phyloP scores from a whole-genome alignment of 2,888 invertebrate genomes.

The Ommatoiulus sabulosus region DNA sequence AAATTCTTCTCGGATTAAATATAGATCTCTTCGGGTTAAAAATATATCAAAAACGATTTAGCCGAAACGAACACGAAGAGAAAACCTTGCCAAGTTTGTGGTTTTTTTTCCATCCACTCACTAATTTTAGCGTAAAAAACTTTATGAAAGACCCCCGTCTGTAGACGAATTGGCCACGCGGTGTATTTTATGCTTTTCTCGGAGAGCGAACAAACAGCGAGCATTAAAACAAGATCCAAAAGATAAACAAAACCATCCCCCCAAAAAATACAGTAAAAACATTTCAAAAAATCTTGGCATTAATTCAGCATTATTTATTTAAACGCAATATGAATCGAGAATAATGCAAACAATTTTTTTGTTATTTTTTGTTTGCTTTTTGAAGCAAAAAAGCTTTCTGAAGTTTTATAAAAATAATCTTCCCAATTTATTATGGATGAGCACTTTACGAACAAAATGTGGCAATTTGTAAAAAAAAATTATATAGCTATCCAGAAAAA shows the following conservation, averaged over 20 bases:
- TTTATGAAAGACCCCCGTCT: background rate
- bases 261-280: background rate
- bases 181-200: background rate
- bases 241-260: background rate
- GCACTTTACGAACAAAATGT: background rate
- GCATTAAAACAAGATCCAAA: background rate
- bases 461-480: background rate
- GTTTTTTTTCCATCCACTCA: background rate
- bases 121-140: background rate
- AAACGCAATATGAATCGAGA: background rate
- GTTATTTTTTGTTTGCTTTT: slow-evolving; percentile 1
- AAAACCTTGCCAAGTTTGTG: background rate
- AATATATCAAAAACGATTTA: background rate
- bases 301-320: background rate
- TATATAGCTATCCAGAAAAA: background rate
- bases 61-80: background rate
- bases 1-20: background rate
- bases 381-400: background rate
- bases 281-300: background rate
- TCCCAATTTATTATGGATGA: background rate
- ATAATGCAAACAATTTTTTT: background rate
- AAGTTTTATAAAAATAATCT: background rate
- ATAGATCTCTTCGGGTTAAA: background rate
- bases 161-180: background rate
- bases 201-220: background rate